A percentile compares a stretch with the other conserved stretches of the same genome.
Conservation (phyloP, 2,797 vertebrate species). For the Rhincodon typus region DNA sequence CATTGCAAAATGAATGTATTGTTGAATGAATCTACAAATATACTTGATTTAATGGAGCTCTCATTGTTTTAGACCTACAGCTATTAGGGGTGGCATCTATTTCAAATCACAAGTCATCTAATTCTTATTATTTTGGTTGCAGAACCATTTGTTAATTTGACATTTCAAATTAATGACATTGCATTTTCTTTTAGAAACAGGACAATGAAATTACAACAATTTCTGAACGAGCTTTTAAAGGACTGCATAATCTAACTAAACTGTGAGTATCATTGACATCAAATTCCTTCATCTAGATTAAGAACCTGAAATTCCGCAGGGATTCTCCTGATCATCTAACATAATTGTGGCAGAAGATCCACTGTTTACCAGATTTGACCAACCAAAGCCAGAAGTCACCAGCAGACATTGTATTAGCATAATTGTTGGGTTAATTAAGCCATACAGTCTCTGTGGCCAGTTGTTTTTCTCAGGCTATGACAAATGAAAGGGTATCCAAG, state of each 20-base stretch:
- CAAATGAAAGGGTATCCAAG: not conserved
- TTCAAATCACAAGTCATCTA: not conserved
- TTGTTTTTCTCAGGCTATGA: not conserved
- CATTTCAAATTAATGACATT: not conserved
- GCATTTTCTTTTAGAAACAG: slow-evolving; percentile 48
- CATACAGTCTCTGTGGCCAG: not conserved
- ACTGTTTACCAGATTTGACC: not conserved
- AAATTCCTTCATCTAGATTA: not conserved
- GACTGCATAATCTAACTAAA: slow-evolving; percentile 78
- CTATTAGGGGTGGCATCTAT: not conserved
- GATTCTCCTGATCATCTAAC: not conserved
- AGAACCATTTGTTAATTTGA: slow-evolving; percentile 51
- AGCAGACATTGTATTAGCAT: not conserved
- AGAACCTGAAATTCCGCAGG: not conserved
- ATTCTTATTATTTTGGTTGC: not conserved
- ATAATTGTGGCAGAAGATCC: not conserved
- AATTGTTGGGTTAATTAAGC: not conserved
- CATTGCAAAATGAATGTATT: not conserved
- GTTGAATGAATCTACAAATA: not conserved
- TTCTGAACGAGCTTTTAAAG: slow-evolving; percentile 74
- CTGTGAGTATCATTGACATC: slow-evolving; percentile 72
- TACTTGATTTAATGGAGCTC: not conserved
- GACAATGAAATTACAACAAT: slow-evolving; percentile 77
- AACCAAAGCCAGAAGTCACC: not conserved
- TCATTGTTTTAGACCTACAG: not conserved